These are phyloP conservation scores for Maniola hyperantus DNA, from an alignment of 2,888 invertebrate species.

Conservation along the genomic window DNA sequence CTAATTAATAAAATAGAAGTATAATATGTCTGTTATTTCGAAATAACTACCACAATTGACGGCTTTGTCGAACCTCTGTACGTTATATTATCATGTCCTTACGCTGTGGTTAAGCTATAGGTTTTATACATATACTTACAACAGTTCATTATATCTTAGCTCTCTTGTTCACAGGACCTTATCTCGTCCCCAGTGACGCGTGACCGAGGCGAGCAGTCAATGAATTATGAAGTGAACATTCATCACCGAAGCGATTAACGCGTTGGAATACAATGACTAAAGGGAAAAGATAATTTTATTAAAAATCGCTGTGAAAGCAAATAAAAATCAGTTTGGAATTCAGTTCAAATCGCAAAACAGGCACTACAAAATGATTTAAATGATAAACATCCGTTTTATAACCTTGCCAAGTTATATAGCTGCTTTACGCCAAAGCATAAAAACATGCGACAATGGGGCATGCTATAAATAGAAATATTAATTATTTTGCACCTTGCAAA, in stretches of 20 bases:
- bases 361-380: too few relatives aligned
- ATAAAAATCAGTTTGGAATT: background rate
- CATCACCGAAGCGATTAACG: slow-evolving; percentile 28
- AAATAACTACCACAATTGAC: too few relatives aligned
- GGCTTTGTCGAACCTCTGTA: too few relatives aligned
- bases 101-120: background rate
- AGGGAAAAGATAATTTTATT: slow-evolving; percentile 17
- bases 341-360: background rate
- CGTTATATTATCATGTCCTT: too few relatives aligned
- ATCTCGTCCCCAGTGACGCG: slow-evolving; percentile 30
- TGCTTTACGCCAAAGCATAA: too few relatives aligned
- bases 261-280: slow-evolving; percentile 5
- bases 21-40: too few relatives aligned
- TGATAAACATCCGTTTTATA: too few relatives aligned
- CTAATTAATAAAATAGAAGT: too few relatives aligned
- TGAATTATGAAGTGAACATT: slow-evolving; percentile 36
- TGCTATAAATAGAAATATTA: too few relatives aligned
- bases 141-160: background rate
- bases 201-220: slow-evolving; percentile 32
- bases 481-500: too few relatives aligned
- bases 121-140: background rate
- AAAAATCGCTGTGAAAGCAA: background rate
- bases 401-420: too few relatives aligned
- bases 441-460: too few relatives aligned
- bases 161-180: slow-evolving; percentile 26